Evolutionary conservation across 2,797 vertebrate species (phyloP).

Genomic region (Tachyglossus aculeatus): DNA sequence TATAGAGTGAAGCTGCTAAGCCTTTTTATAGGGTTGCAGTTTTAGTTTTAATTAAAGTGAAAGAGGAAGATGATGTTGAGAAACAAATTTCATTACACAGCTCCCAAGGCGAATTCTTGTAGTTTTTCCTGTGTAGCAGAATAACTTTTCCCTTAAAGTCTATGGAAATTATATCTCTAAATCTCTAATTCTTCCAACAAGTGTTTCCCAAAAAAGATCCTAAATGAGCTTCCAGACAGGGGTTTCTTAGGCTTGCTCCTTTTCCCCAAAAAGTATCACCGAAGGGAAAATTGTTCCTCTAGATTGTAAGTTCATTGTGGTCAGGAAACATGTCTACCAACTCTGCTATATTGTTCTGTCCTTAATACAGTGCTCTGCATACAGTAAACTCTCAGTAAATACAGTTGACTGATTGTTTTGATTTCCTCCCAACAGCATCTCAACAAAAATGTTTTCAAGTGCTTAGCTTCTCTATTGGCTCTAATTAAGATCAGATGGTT

Average conservation of each 20-base stretch:
- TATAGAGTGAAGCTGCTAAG: not conserved
- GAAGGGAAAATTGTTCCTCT: constrained; percentile 5
- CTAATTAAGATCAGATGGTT: not conserved
- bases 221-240: constrained; percentile 8
- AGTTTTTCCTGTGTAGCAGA: not conserved
- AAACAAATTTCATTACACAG: constrained; percentile 9
- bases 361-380: too few species aligned
- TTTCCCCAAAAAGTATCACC: not conserved
- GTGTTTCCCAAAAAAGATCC: not conserved
- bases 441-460: not conserved
- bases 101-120: not conserved
- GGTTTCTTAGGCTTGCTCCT: constrained; percentile 6
- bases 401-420: too few species aligned
- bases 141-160: constrained; percentile 15
- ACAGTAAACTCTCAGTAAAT: too few species aligned
- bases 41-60: constrained; percentile 25
- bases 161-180: not conserved
- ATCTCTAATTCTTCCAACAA: constrained; percentile 8
- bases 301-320: too few species aligned
- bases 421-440: too few species aligned
- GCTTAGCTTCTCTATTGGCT: not conserved
- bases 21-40: not conserved
- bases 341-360: too few species aligned
- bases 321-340: too few species aligned
- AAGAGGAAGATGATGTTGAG: not conserved